A percentile compares a stretch with the other conserved stretches of the same genome.
Evolutionary conservation across 2,888 invertebrate genomes (phyloP).

Genomic region (Notodonta dromedarius): DNA sequence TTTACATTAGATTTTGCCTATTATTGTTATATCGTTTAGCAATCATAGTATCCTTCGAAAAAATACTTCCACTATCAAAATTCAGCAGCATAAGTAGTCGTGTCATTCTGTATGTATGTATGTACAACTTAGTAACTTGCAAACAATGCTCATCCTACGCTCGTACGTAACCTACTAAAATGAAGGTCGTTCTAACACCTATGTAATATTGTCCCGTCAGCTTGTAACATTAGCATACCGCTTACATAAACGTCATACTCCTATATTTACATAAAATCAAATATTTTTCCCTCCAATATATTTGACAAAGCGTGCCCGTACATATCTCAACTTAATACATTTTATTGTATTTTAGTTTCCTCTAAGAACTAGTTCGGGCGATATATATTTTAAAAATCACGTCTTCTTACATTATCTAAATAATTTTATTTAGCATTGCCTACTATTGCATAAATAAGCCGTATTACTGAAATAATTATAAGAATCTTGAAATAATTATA

Average conservation of each 20-base stretch:
- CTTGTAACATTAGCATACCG: conserved; percentile 1
- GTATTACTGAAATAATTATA: neutral
- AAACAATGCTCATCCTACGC: conserved; percentile 40
- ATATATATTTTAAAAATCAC: neutral
- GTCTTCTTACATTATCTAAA: neutral
- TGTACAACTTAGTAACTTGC: conserved; percentile 4
- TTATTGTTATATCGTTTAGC: too few species aligned
- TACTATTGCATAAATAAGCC: neutral
- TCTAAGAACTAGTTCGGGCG: too few species aligned
- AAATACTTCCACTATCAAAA: neutral
- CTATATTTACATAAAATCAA: neutral
- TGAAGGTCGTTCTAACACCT: conserved; percentile 13
- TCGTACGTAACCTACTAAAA: conserved; percentile 13
- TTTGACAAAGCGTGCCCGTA: too few species aligned
- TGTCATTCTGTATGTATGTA: neutral
- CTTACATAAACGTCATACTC: neutral
- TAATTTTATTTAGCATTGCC: neutral
- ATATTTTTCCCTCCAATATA: too few species aligned
- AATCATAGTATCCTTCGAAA: too few species aligned
- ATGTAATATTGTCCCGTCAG: conserved; percentile 1
- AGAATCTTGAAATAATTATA: neutral
- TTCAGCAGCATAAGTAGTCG: neutral
- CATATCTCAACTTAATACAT: too few species aligned
- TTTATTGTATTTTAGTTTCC: too few species aligned
- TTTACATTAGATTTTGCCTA: too few species aligned